phyloP scores from a whole-genome alignment of 1,140 invertebrate genomes.

The Aphelenchoides besseyi region DNA sequence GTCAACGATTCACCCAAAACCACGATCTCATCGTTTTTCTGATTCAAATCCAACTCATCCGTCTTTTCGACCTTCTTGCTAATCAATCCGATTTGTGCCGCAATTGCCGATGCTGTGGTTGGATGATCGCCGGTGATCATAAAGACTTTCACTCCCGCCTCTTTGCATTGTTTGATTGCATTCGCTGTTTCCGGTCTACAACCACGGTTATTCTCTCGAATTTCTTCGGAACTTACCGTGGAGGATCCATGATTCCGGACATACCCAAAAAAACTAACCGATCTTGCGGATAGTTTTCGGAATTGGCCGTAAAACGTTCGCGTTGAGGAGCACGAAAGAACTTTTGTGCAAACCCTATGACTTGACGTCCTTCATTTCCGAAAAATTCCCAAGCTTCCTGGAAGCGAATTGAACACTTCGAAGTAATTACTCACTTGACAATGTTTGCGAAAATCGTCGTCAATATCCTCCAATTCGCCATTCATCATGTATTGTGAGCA shows the following conservation, averaged over 20 bases:
- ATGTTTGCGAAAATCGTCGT: constrained; percentile 51
- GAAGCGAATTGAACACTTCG: not conserved
- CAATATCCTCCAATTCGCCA: constrained; percentile 47
- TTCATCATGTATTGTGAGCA: constrained; percentile 42
- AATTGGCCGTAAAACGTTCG: constrained; percentile 38
- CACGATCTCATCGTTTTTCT: constrained; percentile 39
- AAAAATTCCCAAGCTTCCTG: constrained; percentile 49
- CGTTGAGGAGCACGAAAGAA: constrained; percentile 38
- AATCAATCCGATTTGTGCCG: constrained; percentile 45
- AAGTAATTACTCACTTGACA: constrained; percentile 53
- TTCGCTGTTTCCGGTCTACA: constrained; percentile 19
- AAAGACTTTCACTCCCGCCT: constrained; percentile 48
- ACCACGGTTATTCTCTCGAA: constrained; percentile 2
- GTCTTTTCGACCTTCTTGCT: constrained; percentile 22
- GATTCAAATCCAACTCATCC: constrained; percentile 29
- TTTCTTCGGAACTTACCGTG: constrained; percentile 28
- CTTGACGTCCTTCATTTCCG: constrained; percentile 51
- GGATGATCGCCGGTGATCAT: constrained; percentile 51
- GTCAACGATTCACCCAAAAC: constrained; percentile 42
- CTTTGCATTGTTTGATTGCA: constrained; percentile 46
- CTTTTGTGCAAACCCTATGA: constrained; percentile 52
- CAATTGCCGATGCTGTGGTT: constrained; percentile 43
- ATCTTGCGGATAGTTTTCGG: constrained; percentile 42
- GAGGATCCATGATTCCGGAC: constrained; percentile 60
- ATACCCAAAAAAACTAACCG: constrained; percentile 55